These are phyloP conservation scores for Drosophila peninsularis DNA, from an alignment of 2,888 invertebrate genomes.

Conservation along the genomic window DNA sequence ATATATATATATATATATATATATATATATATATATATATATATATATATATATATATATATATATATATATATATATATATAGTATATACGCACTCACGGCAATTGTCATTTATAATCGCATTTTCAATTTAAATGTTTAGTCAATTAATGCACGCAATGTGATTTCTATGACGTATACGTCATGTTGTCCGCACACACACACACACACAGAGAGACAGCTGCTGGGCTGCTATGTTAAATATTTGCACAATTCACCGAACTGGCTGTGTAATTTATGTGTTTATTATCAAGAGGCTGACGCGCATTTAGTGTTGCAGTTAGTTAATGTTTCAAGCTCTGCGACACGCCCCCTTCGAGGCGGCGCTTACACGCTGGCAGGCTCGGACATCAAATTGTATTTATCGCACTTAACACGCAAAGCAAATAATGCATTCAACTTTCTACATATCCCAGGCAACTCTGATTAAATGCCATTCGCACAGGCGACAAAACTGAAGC, in stretches of 20 bases:
- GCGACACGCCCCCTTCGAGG: conserved; percentile 34
- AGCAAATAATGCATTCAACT: conserved; percentile 56
- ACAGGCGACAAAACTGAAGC: conserved; percentile 51
- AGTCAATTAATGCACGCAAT: conserved; percentile 67
- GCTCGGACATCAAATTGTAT: conserved; percentile 69
- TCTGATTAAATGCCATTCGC: conserved; percentile 29
- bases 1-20: no score
- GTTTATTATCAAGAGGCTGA: conserved; percentile 64
- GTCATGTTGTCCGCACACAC: conserved; percentile 42
- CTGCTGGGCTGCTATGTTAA: conserved; percentile 19
- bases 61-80: no score
- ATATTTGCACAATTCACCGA: conserved; percentile 57
- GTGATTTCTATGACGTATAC: conserved; percentile 50
- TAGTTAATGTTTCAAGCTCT: conserved; percentile 42
- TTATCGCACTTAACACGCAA: conserved; percentile 75
- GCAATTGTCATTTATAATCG: conserved; percentile 64
- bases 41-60: no score
- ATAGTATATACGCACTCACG: no score
- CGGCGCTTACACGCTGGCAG: conserved; percentile 16
- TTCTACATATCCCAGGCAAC: conserved; percentile 32
- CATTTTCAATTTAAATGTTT: conserved; percentile 74
- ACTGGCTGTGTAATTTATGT: conserved; percentile 64
- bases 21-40: no score
- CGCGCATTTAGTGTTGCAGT: conserved; percentile 59
- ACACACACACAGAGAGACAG: conserved; percentile 1